Base-by-base conservation (phyloP, 2,888 invertebrate species). In the Epistrophe eligans region DNA sequence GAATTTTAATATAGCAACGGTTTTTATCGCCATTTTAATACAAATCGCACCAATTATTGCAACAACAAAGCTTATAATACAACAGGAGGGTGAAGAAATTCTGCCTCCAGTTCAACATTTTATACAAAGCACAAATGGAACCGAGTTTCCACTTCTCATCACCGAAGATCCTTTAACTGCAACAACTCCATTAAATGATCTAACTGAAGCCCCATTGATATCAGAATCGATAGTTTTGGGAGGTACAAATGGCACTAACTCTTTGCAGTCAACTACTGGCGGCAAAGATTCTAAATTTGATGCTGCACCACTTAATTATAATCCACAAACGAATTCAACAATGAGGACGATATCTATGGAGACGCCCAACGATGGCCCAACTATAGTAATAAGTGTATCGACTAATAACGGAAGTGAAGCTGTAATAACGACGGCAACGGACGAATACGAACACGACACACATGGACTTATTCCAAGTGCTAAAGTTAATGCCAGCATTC, bases 401-500 rank as follows among this genome's bases (percentile, higher is more conserved):
- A 82, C 64, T 13, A 58, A 60, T 24, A 70, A 79, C 11, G 70
- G 15, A 50, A 67, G 32, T 57, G 79, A 72, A 24, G 5, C 77
- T 28, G 24, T 64, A 4, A 24, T 57, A 11, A 60, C 76, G 32
- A 80, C 70, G 17, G 10, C 17, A 60, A 74, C 38, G n/a, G 81
- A 85, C 17, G 84, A 85, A 17, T 71, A 85, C n/a, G 43, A 55
- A 50, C 64, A 77, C 15, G 79, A 87, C 10, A 55, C 52, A 11
- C 60, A 77, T 17, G 77, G 74, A 10, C 76, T 87, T 13, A 87
- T 87, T 64, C 87, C 87, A 48, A 79, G 66, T 67, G 87, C 87
- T 11, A 87, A 66, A 11, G 66, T 87, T 19, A 87, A 83, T 67
- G 82, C 87, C 15, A 87, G 83, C 60, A 87, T 87, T 64, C 82